Percentiles rank a stretch among this genome's conserved stretches.
Evolutionary conservation across 2,888 invertebrate genomes (phyloP).

Genomic region (Perithous albicinctus): DNA sequence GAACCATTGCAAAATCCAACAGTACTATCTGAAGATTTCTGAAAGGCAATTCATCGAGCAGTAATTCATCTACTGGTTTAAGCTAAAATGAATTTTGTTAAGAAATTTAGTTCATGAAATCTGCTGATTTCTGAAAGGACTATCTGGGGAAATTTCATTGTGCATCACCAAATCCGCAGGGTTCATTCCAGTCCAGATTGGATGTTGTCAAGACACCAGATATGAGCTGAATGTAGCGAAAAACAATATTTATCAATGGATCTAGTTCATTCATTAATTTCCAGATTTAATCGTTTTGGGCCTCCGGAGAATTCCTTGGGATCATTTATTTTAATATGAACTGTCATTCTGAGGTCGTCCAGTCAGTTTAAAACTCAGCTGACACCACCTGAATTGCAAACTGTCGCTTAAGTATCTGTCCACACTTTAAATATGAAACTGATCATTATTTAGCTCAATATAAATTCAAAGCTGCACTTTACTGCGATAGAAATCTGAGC

Average conservation of each 20-base stretch:
- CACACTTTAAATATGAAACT: neutral
- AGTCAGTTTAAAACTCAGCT: neutral
- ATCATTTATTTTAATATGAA: too few species aligned
- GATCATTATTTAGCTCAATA: neutral
- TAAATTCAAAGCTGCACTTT: neutral
- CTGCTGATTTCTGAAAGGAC: too few species aligned
- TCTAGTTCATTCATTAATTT: neutral
- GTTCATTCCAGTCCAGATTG: too few species aligned
- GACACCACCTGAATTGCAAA: neutral
- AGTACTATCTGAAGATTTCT: neutral
- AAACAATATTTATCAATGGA: neutral
- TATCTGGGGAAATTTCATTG: neutral
- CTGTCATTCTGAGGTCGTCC: neutral
- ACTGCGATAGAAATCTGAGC: neutral
- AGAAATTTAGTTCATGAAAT: too few species aligned
- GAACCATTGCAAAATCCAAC: neutral
- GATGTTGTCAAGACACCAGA: too few species aligned
- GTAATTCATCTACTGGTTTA: neutral
- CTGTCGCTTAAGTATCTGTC: neutral
- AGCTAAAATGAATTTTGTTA: neutral
- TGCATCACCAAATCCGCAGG: neutral
- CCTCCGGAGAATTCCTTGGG: too few species aligned
- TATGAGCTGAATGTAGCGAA: neutral
- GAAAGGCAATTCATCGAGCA: neutral
- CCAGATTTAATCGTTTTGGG: too few species aligned